These are phyloP conservation scores for Cottus gobio DNA, from an alignment of 2,113 vertebrate species.

Conservation along the genomic window DNA sequence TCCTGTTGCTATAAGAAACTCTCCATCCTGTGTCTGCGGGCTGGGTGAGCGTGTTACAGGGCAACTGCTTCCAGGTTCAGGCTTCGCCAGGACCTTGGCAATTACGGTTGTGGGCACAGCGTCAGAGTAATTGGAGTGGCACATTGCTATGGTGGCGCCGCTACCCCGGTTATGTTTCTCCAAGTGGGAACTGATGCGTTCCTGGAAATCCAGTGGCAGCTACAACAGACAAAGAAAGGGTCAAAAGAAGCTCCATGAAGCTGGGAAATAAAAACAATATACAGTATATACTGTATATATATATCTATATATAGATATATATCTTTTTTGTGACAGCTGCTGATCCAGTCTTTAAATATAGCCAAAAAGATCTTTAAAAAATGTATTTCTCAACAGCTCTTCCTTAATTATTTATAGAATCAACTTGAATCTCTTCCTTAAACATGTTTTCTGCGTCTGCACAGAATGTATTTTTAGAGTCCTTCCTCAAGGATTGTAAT, in stretches of 20 bases:
- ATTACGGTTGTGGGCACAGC: constrained; percentile 89
- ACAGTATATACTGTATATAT: background rate
- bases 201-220: constrained; percentile 92
- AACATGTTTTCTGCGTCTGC: constrained; percentile 7
- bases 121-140: constrained; percentile 88
- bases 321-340: constrained; percentile 24
- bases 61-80: constrained; percentile 86
- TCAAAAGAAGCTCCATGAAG: constrained; percentile 23
- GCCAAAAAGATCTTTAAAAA: constrained; percentile 5
- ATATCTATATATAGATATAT: too few relatives aligned
- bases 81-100: constrained; percentile 92
- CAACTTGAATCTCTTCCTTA: constrained; percentile 11
- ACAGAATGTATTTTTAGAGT: constrained; percentile 5
- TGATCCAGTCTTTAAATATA: constrained; percentile 13
- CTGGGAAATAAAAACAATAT: background rate
- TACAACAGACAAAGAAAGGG: constrained; percentile 65
- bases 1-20: constrained; percentile 79
- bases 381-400: background rate
- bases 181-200: constrained; percentile 90
- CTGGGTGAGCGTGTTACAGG: constrained; percentile 86
- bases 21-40: constrained; percentile 78
- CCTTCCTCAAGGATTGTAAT: constrained; percentile 26
- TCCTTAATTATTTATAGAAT: constrained; percentile 24
- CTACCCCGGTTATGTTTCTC: constrained; percentile 87
- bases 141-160: constrained; percentile 83